Conservation (phyloP, 2,113 vertebrate species). For the Rhinogobius similis region DNA sequence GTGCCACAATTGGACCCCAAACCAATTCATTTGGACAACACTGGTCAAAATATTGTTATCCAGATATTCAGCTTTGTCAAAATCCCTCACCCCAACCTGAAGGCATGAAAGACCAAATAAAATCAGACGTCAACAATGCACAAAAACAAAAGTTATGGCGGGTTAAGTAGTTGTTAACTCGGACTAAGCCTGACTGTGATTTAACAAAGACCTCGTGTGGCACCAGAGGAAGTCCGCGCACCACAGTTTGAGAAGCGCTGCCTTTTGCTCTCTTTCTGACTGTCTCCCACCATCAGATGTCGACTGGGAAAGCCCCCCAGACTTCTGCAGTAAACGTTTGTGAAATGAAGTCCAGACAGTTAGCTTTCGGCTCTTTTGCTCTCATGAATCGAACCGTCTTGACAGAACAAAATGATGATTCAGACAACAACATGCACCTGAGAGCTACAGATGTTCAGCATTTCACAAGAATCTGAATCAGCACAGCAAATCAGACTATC, state of each 20-base stretch:
- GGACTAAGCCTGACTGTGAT: no score
- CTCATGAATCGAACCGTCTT: neutral
- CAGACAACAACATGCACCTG: neutral
- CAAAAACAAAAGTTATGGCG: no score
- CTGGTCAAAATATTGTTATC: no score
- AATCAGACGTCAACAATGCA: no score
- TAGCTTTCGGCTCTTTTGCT: neutral
- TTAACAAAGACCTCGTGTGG: neutral
- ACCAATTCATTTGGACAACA: no score
- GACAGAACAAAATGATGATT: neutral
- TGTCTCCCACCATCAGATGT: neutral
- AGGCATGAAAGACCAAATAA: no score
- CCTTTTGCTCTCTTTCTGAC: neutral
- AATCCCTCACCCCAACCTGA: no score
- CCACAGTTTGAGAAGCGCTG: neutral
- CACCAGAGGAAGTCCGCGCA: no score
- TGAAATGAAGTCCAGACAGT: neutral
- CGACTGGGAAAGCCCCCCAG: neutral
- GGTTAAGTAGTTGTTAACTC: no score
- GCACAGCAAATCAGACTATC: neutral
- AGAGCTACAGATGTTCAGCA: neutral
- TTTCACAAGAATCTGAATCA: slow-evolving; percentile 6
- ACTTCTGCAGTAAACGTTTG: neutral
- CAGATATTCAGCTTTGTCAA: no score
- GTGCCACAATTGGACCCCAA: no score